phyloP scores from a whole-genome alignment of 2,113 vertebrate genomes.

The Phrynosoma blainvillii region DNA sequence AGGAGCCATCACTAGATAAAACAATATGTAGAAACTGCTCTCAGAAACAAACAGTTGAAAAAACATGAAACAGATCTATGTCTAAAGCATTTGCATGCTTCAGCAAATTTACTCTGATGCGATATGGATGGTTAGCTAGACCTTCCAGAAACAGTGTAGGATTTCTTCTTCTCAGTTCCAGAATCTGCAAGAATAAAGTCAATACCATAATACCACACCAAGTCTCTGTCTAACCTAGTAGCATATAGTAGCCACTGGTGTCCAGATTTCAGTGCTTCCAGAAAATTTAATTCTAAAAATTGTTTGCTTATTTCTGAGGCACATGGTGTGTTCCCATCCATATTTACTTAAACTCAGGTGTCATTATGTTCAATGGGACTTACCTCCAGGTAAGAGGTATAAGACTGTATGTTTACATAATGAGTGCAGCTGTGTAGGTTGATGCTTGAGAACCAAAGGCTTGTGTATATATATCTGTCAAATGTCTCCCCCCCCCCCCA shows the following conservation, averaged over 20 bases:
- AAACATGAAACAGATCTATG: slow-evolving; percentile 78
- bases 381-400: background rate
- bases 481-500: too few relatives aligned
- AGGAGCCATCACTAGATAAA: background rate
- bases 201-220: background rate
- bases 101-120: slow-evolving; percentile 91
- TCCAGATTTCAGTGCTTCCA: background rate
- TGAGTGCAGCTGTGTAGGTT: background rate
- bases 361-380: background rate
- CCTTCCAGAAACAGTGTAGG: slow-evolving; percentile 89
- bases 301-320: background rate
- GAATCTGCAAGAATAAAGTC: slow-evolving; percentile 78
- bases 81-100: too few relatives aligned
- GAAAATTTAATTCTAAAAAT: background rate
- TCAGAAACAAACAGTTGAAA: slow-evolving; percentile 11
- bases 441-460: too few relatives aligned
- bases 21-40: background rate
- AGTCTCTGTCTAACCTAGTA: background rate
- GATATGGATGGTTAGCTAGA: slow-evolving; percentile 87
- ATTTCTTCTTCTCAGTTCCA: slow-evolving; percentile 90
- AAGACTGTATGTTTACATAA: background rate
- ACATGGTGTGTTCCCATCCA: background rate
- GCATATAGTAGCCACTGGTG: background rate
- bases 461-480: too few relatives aligned
- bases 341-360: background rate